phyloP scores from a whole-genome alignment of 2,113 vertebrate species.

The Cacatua alba region DNA sequence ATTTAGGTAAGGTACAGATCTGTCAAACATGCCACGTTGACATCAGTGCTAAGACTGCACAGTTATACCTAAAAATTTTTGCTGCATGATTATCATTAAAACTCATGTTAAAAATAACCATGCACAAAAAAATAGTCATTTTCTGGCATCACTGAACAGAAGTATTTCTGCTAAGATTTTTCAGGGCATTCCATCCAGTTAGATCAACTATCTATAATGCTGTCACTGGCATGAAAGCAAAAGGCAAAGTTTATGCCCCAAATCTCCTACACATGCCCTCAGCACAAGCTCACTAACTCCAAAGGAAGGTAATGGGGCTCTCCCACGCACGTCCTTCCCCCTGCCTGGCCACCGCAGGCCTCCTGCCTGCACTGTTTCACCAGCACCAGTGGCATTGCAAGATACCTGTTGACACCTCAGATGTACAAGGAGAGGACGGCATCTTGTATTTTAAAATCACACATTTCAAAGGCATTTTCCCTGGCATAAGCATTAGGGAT shows the following conservation, averaged over 20 bases:
- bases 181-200: background rate
- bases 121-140: background rate
- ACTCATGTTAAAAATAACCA: background rate
- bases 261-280: background rate
- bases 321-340: background rate
- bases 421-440: background rate
- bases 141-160: background rate
- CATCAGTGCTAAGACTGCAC: background rate
- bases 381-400: background rate
- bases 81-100: background rate
- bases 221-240: background rate
- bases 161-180: background rate
- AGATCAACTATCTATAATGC: background rate
- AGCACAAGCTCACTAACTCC: background rate
- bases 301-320: too few relatives aligned
- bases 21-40: background rate
- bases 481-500: background rate
- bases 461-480: background rate
- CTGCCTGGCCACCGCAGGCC: fast-evolving
- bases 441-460: background rate
- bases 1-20: background rate
- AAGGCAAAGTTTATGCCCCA: background rate
- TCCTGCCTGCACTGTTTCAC: background rate
- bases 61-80: background rate
- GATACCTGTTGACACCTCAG: background rate